Evolutionary conservation across 2,797 vertebrate species (phyloP).

Genomic region (Poeciliopsis paucimaculata): DNA sequence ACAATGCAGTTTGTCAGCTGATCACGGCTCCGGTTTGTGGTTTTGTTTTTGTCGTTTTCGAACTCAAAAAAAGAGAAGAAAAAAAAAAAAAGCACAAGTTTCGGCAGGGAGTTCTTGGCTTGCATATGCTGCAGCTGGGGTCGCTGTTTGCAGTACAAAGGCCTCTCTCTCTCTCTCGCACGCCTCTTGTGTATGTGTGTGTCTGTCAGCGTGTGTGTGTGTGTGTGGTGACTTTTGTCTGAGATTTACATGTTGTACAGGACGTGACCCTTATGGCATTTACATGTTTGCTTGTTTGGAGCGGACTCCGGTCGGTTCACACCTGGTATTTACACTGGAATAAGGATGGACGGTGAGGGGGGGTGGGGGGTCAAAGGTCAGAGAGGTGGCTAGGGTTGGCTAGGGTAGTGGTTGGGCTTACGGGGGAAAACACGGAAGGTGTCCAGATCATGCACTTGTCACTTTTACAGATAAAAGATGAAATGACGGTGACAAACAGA

Average conservation of each 20-base stretch:
- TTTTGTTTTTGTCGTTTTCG: constrained; percentile 61
- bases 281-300: constrained; percentile 56
- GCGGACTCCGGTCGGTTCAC: constrained; percentile 42
- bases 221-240: constrained; percentile 31
- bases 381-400: constrained; percentile 16
- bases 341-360: constrained; percentile 59
- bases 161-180: constrained; percentile 57
- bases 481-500: constrained; percentile 63
- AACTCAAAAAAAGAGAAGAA: constrained; percentile 59
- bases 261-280: constrained; percentile 56
- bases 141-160: constrained; percentile 51
- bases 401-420: constrained; percentile 5
- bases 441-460: constrained; percentile 78
- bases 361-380: constrained; percentile 37
- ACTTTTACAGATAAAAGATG: constrained; percentile 64
- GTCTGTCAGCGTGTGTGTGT: constrained; percentile 18
- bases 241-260: constrained; percentile 72
- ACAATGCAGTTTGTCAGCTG: constrained; percentile 72
- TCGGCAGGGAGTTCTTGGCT: constrained; percentile 59
- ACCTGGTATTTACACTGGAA: constrained; percentile 76
- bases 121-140: constrained; percentile 52
- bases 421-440: constrained; percentile 20
- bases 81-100: constrained; percentile 50
- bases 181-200: constrained; percentile 42
- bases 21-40: constrained; percentile 54